These are phyloP conservation scores for Eurypyga helias DNA, from an alignment of 2,113 vertebrate species.

Conservation along the genomic window DNA sequence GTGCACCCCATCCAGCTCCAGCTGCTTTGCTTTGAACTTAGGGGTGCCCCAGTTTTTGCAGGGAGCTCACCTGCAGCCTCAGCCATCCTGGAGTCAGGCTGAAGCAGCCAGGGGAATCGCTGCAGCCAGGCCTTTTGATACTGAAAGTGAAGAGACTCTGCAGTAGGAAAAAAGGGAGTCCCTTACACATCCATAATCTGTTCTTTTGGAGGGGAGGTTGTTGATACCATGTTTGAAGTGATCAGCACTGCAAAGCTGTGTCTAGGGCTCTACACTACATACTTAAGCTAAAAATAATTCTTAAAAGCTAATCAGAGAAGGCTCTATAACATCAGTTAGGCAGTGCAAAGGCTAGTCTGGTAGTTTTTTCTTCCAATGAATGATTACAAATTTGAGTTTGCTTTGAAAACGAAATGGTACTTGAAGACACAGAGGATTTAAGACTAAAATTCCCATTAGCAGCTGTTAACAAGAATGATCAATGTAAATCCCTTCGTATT, in stretches of 20 bases:
- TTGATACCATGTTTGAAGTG: neutral
- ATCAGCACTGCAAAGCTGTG: neutral
- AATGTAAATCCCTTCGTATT: neutral
- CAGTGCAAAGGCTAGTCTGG: neutral
- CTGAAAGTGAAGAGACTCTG: neutral
- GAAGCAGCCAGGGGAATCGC: neutral
- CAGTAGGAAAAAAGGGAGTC: neutral
- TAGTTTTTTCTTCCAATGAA: neutral
- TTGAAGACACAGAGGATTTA: constrained; percentile 13
- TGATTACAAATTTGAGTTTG: neutral
- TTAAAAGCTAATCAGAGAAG: neutral
- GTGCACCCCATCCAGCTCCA: neutral
- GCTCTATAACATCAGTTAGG: neutral
- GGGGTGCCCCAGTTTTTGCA: neutral
- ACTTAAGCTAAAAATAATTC: neutral
- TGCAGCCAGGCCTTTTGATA: neutral
- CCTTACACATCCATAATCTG: neutral
- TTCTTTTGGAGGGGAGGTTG: neutral
- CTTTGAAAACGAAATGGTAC: neutral
- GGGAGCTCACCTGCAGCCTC: neutral
- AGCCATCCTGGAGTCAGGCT: neutral
- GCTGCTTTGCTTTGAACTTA: neutral
- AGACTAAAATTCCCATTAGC: neutral
- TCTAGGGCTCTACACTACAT: neutral
- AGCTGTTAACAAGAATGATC: neutral